Conservation (phyloP, 2,113 vertebrate species). For the Felis catus region DNA sequence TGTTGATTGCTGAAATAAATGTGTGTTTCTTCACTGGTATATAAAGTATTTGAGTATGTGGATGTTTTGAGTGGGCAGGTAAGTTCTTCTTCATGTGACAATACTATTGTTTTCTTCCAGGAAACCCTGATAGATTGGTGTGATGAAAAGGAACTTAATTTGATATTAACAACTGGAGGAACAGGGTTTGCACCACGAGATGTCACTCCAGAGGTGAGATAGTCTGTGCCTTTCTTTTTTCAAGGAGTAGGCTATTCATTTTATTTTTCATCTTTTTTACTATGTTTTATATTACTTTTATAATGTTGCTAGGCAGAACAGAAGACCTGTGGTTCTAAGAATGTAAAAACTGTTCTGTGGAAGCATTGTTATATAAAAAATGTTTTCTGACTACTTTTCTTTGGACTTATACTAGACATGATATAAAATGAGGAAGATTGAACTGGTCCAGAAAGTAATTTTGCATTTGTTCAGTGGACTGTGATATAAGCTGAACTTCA, state of each 20-base stretch:
- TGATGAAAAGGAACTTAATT: constrained; percentile 99
- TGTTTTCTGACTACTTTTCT: constrained; percentile 28
- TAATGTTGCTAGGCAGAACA: constrained; percentile 35
- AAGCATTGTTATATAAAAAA: neutral
- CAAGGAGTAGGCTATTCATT: neutral
- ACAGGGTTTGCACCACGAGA: constrained; percentile 98
- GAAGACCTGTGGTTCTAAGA: neutral
- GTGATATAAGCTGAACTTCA: neutral
- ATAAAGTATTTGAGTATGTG: constrained; percentile 8
- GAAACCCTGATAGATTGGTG: constrained; percentile 98
- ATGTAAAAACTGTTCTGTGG: constrained; percentile 10
- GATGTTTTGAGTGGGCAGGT: constrained; percentile 38
- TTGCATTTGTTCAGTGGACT: constrained; percentile 5
- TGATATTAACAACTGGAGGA: constrained; percentile 98
- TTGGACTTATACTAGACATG: constrained; percentile 22
- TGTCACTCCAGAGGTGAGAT: constrained; percentile 97
- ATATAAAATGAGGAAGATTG: constrained; percentile 5
- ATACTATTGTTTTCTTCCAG: constrained; percentile 85
- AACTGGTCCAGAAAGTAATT: constrained; percentile 28
- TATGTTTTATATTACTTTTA: constrained; percentile 40
- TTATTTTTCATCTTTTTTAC: constrained; percentile 17
- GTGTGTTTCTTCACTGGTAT: neutral
- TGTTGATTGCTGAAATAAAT: constrained; percentile 10
- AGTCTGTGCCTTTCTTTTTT: constrained; percentile 66
- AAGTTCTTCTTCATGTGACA: constrained; percentile 62